Evolutionary conservation across 2,888 invertebrate genomes (phyloP).

Genomic region (Clunio marinus): DNA sequence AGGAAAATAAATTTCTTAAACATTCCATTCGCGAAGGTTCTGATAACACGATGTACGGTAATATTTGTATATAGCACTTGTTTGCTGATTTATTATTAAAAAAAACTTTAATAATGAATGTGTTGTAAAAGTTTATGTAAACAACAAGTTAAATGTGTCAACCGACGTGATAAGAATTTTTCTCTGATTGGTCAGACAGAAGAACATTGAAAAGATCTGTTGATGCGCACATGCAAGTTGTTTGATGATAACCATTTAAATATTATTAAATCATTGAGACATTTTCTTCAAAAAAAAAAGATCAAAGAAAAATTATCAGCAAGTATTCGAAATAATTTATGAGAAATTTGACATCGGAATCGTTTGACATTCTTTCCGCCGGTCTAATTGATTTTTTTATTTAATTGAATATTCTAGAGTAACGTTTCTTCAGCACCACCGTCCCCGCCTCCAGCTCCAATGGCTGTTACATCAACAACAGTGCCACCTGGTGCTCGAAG

Average conservation of each 20-base stretch:
- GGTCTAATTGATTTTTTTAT: background rate
- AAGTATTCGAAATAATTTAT: background rate
- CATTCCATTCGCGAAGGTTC: background rate
- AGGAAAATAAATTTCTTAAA: background rate
- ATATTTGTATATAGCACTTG: too few relatives aligned
- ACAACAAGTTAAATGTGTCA: constrained; percentile 11
- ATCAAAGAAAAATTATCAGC: background rate
- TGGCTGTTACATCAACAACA: constrained; percentile 55
- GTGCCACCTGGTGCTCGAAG: constrained; percentile 55
- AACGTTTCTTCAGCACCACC: constrained; percentile 66
- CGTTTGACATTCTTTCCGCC: too few relatives aligned
- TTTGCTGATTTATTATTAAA: background rate
- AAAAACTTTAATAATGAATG: background rate
- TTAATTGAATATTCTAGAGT: constrained; percentile 46
- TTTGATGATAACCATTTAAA: background rate
- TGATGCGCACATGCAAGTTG: background rate
- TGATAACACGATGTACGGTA: background rate
- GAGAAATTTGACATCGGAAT: background rate
- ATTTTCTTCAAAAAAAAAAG: background rate
- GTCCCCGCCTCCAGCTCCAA: constrained; percentile 57
- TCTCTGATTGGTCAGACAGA: background rate
- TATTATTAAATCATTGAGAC: background rate
- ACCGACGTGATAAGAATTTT: background rate
- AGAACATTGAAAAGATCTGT: background rate
- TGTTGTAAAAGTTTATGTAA: background rate